Percentiles rank a stretch among this genome's conserved stretches.
Conservation (phyloP, 2,113 vertebrate species). For the Macheiramphus alcinus region DNA sequence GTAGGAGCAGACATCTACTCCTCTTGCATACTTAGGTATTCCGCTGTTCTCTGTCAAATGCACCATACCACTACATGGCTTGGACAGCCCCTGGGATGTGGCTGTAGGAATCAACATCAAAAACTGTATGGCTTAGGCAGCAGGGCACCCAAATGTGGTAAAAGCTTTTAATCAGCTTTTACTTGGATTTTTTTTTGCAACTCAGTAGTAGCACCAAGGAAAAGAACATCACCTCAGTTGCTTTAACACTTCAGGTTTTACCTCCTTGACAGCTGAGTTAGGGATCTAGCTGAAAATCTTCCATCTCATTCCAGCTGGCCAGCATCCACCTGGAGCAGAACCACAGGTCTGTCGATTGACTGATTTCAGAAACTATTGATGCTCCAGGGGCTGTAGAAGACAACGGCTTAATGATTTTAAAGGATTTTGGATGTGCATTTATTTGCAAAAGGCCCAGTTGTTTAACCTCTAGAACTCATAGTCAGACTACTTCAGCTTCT, state of each 20-base stretch:
- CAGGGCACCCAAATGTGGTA: not conserved
- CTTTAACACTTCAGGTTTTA: not conserved
- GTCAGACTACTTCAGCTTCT: not conserved
- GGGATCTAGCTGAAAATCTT: not conserved
- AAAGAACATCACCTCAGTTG: not conserved
- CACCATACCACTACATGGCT: not conserved
- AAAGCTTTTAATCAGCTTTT: conserved; percentile 18
- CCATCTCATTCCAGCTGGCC: not conserved
- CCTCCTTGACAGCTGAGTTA: not conserved
- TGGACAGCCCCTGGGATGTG: not conserved
- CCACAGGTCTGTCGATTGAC: rapidly evolving
- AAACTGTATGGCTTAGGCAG: not conserved
- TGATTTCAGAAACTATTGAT: not conserved
- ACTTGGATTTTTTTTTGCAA: not conserved
- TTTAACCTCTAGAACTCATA: not conserved
- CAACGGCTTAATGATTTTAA: not conserved
- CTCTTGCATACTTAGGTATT: not conserved
- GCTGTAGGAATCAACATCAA: not conserved
- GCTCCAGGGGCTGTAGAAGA: not conserved
- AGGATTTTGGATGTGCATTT: not conserved
- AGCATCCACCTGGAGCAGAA: not conserved
- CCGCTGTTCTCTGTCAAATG: not conserved
- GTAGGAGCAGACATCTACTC: not conserved
- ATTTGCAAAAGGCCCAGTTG: not conserved
- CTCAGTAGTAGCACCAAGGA: not conserved